A percentile compares a stretch with the other conserved stretches of the same genome.
These are phyloP conservation scores for Myathropa florea DNA, from an alignment of 2,888 invertebrate genomes.

Conservation along the genomic window DNA sequence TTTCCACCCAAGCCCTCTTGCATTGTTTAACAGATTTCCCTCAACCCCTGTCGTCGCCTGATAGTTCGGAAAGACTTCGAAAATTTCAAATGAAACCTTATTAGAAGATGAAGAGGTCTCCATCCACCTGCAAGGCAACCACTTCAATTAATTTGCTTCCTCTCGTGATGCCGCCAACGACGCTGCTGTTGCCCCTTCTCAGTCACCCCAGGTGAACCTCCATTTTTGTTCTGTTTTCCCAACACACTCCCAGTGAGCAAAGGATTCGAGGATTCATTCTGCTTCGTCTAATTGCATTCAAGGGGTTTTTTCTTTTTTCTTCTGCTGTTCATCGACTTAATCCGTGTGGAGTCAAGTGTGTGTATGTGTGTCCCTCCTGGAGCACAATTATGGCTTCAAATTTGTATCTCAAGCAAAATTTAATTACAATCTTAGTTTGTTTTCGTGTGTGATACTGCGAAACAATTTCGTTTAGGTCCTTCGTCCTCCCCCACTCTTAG, in stretches of 20 bases:
- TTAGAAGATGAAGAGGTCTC: not conserved
- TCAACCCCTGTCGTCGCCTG: not conserved
- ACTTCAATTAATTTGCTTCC: not conserved
- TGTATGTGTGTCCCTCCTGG: not conserved
- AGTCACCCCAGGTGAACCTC: not conserved
- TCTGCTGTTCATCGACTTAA: not conserved
- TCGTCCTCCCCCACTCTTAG: not conserved
- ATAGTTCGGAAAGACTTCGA: not conserved
- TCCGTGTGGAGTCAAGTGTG: not conserved
- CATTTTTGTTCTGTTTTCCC: not conserved
- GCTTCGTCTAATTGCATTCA: conserved; percentile 28
- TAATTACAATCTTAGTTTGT: conserved; percentile 53
- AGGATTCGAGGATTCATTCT: not conserved
- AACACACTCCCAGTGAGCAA: no score
- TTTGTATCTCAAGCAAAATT: conserved; percentile 51
- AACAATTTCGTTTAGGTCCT: conserved; percentile 20
- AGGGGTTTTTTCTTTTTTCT: not conserved
- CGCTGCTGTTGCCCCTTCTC: not conserved
- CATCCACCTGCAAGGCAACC: not conserved
- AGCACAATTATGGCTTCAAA: conserved; percentile 48
- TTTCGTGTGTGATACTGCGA: conserved; percentile 38
- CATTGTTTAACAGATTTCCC: not conserved
- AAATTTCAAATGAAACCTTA: not conserved
- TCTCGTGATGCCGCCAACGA: not conserved
- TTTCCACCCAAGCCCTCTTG: not conserved